phyloP scores from a whole-genome alignment of 1,140 invertebrate genomes.

The Diprion similis region DNA sequence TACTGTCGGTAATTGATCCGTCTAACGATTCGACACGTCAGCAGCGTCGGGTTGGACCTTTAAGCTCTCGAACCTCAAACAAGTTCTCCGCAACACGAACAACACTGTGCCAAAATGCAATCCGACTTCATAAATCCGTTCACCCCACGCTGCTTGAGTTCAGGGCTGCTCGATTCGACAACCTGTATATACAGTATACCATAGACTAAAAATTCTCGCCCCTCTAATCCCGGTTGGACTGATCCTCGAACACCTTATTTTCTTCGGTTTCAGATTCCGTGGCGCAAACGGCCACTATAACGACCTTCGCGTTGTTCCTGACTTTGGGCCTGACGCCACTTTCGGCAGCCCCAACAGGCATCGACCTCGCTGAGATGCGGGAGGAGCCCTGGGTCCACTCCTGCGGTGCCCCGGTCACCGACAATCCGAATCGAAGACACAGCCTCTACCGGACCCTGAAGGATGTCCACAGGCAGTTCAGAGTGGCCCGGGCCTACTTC shows the following conservation, averaged over 20 bases:
- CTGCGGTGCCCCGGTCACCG: conserved; percentile 47
- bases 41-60: not conserved
- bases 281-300: conserved; percentile 53
- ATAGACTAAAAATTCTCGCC: no score
- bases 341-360: conserved; percentile 32
- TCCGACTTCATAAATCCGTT: no score
- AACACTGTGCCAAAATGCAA: no score
- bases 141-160: no score
- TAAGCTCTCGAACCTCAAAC: no score
- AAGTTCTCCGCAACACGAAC: no score
- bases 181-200: no score
- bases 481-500: conserved; percentile 53
- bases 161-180: no score
- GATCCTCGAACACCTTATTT: not conserved
- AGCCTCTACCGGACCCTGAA: conserved; percentile 51
- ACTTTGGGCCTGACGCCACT: conserved; percentile 43
- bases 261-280: conserved; percentile 52
- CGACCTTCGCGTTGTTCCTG: conserved; percentile 52
- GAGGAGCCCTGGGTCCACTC: conserved; percentile 53
- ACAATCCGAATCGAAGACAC: conserved; percentile 45
- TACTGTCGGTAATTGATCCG: not conserved
- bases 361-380: conserved; percentile 27
- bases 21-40: not conserved
- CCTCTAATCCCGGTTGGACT: no score
- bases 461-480: conserved; percentile 52